Percentiles rank a stretch among this genome's conserved stretches.
phyloP scores from a whole-genome alignment of 2,113 vertebrate species.

The Mionectes macconnelli region DNA sequence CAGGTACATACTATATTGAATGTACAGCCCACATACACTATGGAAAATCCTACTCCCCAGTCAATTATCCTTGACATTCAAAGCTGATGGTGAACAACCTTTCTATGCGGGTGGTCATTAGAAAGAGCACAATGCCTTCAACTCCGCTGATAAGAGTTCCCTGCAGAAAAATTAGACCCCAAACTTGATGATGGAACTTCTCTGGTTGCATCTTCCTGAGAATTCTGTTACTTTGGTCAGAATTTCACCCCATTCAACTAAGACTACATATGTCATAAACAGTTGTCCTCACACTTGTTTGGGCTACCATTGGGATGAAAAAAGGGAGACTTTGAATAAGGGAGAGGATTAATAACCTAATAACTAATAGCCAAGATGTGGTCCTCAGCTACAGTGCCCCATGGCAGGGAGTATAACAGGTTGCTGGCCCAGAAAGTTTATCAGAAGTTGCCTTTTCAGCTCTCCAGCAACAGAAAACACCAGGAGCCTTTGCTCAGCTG shows the following conservation, averaged over 20 bases:
- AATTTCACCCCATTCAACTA: background rate
- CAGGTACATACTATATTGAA: background rate
- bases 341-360: background rate
- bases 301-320: background rate
- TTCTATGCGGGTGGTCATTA: background rate
- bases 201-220: background rate
- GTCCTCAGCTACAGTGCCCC: background rate
- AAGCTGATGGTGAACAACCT: background rate
- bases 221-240: background rate
- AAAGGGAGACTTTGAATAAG: background rate
- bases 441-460: background rate
- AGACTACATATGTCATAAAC: background rate
- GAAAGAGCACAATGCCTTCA: background rate
- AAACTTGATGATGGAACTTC: background rate
- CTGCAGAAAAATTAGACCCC: background rate
- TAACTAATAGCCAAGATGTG: background rate
- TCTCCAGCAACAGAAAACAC: background rate
- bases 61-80: background rate
- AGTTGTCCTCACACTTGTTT: background rate
- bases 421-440: background rate
- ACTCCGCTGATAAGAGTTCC: background rate
- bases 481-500: background rate
- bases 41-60: background rate
- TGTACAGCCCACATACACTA: background rate
- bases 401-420: fast-evolving